Percentiles rank a stretch among this genome's conserved stretches.
These are phyloP conservation scores for Enteromius thamalakanensis DNA, from an alignment of 2,797 vertebrate species.

Conservation along the genomic window DNA sequence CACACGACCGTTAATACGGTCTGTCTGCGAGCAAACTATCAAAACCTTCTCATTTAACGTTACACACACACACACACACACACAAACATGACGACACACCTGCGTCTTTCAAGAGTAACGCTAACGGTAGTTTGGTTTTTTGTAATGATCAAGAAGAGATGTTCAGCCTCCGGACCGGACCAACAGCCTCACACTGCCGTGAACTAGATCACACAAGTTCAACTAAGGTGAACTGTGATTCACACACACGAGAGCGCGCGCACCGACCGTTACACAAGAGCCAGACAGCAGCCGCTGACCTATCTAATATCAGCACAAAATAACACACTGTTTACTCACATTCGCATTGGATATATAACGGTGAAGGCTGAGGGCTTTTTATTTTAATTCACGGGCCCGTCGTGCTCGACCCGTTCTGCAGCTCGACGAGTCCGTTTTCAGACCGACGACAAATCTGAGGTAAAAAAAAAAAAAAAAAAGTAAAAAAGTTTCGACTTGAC, in stretches of 20 bases:
- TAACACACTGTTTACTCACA: not conserved
- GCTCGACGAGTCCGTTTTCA: slow-evolving; percentile 20
- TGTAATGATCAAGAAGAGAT: slow-evolving; percentile 25
- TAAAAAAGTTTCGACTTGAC: not conserved
- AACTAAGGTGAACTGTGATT: slow-evolving; percentile 78
- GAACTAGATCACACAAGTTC: slow-evolving; percentile 72
- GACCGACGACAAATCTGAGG: slow-evolving; percentile 20
- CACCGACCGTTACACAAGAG: slow-evolving; percentile 71
- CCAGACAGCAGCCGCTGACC: slow-evolving; percentile 52
- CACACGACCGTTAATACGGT: slow-evolving; percentile 33
- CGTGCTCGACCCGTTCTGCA: slow-evolving; percentile 15
- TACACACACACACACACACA: not conserved
- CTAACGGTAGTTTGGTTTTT: not conserved
- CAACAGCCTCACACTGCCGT: slow-evolving; percentile 45
- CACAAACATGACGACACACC: slow-evolving; percentile 24
- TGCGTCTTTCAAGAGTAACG: slow-evolving; percentile 1
- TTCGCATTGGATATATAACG: slow-evolving; percentile 2
- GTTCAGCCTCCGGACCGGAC: slow-evolving; percentile 38
- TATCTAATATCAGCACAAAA: slow-evolving; percentile 58
- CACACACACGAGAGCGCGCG: slow-evolving; percentile 21
- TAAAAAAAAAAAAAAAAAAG: not conserved
- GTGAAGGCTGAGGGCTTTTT: not conserved
- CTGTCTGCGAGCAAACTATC: slow-evolving; percentile 19
- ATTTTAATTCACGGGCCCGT: not conserved
- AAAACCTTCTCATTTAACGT: not conserved